Evolutionary conservation across 1,140 invertebrate species (phyloP).

Genomic region (Calliopsis andreniformis): DNA sequence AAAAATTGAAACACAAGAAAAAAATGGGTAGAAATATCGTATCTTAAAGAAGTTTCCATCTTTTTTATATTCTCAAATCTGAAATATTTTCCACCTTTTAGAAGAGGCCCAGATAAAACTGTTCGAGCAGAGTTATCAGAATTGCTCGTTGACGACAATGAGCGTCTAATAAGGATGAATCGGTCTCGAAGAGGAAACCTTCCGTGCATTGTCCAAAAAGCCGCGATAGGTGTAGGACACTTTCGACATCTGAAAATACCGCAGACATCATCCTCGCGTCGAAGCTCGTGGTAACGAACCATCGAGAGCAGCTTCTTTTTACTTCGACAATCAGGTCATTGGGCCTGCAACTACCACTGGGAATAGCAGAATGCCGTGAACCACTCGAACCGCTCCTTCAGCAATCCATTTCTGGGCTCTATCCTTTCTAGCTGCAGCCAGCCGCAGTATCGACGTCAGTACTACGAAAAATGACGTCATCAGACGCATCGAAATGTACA

Average conservation of each 20-base stretch:
- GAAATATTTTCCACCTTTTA: no score
- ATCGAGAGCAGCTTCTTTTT: slow-evolving; percentile 59
- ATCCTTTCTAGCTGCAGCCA: slow-evolving; percentile 44
- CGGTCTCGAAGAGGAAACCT: not conserved
- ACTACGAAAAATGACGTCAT: slow-evolving; percentile 40
- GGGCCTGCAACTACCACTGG: slow-evolving; percentile 53
- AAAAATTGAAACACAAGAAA: no score
- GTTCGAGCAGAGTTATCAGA: not conserved
- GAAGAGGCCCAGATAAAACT: no score
- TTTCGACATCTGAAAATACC: slow-evolving; percentile 27
- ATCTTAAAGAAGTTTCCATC: no score
- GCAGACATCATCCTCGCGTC: slow-evolving; percentile 32
- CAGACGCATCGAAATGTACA: slow-evolving; percentile 36
- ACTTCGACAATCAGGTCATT: slow-evolving; percentile 62
- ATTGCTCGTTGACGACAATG: not conserved
- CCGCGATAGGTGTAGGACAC: not conserved
- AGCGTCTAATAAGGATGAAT: no score
- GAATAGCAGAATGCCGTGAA: slow-evolving; percentile 54
- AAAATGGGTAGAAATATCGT: no score
- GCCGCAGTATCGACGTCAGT: slow-evolving; percentile 46
- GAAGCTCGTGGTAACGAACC: slow-evolving; percentile 56
- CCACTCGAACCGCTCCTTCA: slow-evolving; percentile 56
- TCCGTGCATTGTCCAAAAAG: not conserved
- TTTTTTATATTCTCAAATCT: no score
- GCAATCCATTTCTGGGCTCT: slow-evolving; percentile 48